These are phyloP conservation scores for Clavelina lepadiformis DNA, from an alignment of 23 tunicate species.

Conservation along the genomic window DNA sequence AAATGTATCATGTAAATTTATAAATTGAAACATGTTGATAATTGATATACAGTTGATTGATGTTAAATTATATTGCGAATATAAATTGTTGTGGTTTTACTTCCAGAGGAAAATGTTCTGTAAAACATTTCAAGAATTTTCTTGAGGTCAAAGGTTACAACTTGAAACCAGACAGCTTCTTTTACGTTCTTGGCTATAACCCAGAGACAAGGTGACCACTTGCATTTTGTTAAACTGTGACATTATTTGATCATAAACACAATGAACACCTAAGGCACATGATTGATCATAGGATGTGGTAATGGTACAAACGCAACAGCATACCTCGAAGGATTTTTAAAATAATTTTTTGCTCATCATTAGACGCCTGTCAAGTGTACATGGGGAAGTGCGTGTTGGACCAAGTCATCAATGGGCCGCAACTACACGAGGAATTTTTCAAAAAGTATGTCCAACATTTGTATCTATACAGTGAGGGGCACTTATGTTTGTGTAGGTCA, in stretches of 20 bases:
- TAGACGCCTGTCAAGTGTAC: slow-evolving; percentile 56
- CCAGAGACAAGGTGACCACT: slow-evolving; percentile 70
- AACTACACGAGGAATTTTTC: slow-evolving; percentile 76
- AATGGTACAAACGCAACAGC: background rate
- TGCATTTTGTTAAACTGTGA: background rate
- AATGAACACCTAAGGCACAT: background rate
- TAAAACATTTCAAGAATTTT: slow-evolving; percentile 36
- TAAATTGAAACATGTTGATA: too few species aligned
- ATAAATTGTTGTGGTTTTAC: background rate
- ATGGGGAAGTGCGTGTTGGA: slow-evolving; percentile 80
- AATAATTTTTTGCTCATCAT: background rate
- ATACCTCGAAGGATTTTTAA: background rate
- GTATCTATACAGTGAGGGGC: background rate
- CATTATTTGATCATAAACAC: background rate
- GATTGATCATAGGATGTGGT: background rate
- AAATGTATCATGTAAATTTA: too few species aligned
- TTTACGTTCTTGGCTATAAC: slow-evolving; percentile 86
- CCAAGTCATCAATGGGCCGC: slow-evolving; percentile 97
- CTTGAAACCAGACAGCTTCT: slow-evolving; percentile 66
- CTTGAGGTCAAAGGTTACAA: slow-evolving; percentile 52
- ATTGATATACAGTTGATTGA: too few species aligned
- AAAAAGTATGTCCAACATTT: slow-evolving; percentile 52
- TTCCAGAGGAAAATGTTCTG: slow-evolving; percentile 77
- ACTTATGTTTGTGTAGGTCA: too few species aligned
- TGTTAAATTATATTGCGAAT: too few species aligned